Evolutionary conservation across 2,113 vertebrate genomes (phyloP).

Genomic region (Crocuta crocuta): DNA sequence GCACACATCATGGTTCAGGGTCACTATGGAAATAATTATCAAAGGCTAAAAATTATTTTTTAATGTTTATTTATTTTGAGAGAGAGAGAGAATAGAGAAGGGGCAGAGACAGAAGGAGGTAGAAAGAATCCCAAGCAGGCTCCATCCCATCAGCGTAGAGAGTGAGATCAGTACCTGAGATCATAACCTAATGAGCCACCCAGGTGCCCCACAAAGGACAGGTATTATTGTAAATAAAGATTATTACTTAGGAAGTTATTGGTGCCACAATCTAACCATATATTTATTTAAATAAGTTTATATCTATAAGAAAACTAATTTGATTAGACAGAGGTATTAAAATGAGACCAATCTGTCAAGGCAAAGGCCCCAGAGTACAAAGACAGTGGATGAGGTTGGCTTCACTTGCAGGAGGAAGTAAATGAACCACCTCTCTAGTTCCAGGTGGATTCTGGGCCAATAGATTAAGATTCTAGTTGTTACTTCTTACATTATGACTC

Average conservation of each 20-base stretch:
- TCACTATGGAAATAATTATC: background rate
- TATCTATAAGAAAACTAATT: background rate
- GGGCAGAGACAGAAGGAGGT: no score
- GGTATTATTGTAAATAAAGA: constrained; percentile 2
- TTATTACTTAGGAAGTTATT: background rate
- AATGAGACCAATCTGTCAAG: background rate
- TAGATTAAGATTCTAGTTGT: background rate
- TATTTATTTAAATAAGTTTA: constrained; percentile 27
- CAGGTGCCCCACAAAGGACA: background rate
- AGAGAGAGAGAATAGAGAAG: no score
- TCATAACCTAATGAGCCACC: no score
- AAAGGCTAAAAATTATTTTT: background rate
- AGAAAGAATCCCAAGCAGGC: no score
- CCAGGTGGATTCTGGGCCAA: background rate
- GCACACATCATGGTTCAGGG: background rate
- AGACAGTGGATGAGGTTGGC: no score
- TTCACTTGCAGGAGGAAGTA: background rate
- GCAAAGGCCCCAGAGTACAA: background rate
- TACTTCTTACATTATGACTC: background rate
- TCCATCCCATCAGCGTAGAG: no score
- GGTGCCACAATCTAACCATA: background rate
- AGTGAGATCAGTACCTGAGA: no score
- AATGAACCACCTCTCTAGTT: background rate
- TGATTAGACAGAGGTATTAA: background rate
- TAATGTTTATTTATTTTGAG: no score